These are phyloP conservation scores for Caenorhabditis macrosperma DNA, from an alignment of 2,888 invertebrate species.

Conservation along the genomic window DNA sequence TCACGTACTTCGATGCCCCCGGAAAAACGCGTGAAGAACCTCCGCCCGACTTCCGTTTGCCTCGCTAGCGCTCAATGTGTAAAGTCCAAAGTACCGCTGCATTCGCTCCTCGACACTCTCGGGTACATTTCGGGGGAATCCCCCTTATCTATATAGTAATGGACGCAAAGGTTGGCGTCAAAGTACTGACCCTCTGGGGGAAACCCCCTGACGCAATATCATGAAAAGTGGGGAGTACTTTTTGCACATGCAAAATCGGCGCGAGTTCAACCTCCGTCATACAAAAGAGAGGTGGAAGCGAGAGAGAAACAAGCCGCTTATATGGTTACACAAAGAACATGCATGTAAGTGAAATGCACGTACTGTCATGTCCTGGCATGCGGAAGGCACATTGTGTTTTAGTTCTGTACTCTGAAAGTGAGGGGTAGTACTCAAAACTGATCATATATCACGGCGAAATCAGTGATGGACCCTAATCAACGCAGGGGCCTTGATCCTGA, in stretches of 20 bases:
- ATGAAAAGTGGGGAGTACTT: conserved; percentile 2
- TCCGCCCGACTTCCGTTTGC: neutral
- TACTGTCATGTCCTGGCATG: neutral
- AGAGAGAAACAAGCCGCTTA: conserved; percentile 27
- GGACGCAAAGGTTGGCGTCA: conserved; percentile 21
- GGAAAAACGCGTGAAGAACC: neutral
- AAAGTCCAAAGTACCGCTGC: conserved; percentile 48
- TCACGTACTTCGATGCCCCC: neutral
- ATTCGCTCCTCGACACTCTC: neutral
- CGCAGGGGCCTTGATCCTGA: too few species aligned
- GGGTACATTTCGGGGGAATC: conserved; percentile 49
- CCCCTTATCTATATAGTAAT: conserved; percentile 35
- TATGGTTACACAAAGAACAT: conserved; percentile 27
- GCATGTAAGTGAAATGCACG: conserved; percentile 19
- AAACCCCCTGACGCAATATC: conserved; percentile 46
- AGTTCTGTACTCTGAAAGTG: neutral
- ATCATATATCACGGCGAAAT: conserved; percentile 6
- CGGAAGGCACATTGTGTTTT: neutral
- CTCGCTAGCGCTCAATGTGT: conserved; percentile 14
- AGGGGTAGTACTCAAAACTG: too few species aligned
- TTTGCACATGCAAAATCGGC: conserved; percentile 29
- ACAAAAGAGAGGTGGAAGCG: too few species aligned
- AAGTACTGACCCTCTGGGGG: conserved; percentile 28
- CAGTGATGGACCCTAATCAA: too few species aligned
- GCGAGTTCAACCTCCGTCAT: too few species aligned